A percentile compares a stretch with the other conserved stretches of the same genome.
phyloP scores from a whole-genome alignment of 2,888 invertebrate species.

The Aethes cnicana region DNA sequence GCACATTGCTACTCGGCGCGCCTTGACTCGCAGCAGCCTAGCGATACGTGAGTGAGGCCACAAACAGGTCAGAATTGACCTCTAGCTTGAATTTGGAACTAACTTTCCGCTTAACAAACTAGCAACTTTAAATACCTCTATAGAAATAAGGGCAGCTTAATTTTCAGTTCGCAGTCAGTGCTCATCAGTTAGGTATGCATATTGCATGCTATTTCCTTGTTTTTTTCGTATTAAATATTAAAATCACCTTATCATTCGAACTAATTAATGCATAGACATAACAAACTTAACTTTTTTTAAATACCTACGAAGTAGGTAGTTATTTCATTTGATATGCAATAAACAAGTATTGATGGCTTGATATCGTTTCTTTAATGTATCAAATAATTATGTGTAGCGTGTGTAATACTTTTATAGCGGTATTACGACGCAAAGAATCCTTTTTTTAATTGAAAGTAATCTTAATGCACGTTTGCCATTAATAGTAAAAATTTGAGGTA shows the following conservation, averaged over 20 bases:
- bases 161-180: not conserved
- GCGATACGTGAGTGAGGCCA: conserved; percentile 19
- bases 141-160: too few species aligned
- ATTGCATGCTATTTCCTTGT: too few species aligned
- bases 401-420: too few species aligned
- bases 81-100: conserved; percentile 16
- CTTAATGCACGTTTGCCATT: conserved; percentile 23
- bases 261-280: too few species aligned
- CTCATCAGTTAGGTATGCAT: not conserved
- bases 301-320: too few species aligned
- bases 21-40: not conserved
- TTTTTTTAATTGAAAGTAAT: conserved; percentile 23
- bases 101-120: conserved; percentile 7
- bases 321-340: too few species aligned
- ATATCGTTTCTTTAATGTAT: too few species aligned
- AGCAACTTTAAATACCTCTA: conserved; percentile 17
- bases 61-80: conserved; percentile 10
- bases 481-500: conserved; percentile 25
- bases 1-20: not conserved
- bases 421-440: conserved; percentile 17
- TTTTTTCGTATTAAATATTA: too few species aligned
- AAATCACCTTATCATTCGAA: too few species aligned
- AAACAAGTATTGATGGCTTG: too few species aligned
- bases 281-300: too few species aligned
- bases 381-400: too few species aligned